Conservation (phyloP, 2,888 invertebrate species). For the Girardia tigrina region DNA sequence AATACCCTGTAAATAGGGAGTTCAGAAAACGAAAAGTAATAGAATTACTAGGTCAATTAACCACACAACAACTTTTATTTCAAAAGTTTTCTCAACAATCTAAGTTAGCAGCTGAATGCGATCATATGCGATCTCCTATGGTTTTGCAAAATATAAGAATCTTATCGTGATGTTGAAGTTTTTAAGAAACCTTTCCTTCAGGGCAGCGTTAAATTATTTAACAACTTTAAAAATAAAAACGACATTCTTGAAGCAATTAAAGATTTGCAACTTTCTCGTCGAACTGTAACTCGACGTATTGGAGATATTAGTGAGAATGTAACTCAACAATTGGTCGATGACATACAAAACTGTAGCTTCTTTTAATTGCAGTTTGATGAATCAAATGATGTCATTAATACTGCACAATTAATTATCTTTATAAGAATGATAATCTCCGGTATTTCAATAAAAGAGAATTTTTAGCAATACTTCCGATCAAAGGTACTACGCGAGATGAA, state of each 20-base stretch:
- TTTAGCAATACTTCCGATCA: too few species aligned
- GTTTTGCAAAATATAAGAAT: not conserved
- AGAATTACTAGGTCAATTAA: not conserved
- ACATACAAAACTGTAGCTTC: not conserved
- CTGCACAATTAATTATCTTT: not conserved
- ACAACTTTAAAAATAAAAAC: not conserved
- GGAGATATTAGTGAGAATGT: too few species aligned
- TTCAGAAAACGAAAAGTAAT: not conserved
- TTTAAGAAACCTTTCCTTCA: not conserved
- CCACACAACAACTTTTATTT: not conserved
- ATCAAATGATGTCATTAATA: not conserved
- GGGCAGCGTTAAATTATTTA: not conserved
- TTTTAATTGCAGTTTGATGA: not conserved
- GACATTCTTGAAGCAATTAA: not conserved
- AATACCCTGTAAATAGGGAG: not conserved
- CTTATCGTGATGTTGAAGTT: not conserved
- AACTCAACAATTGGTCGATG: not conserved
- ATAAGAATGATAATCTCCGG: too few species aligned
- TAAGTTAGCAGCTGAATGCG: not conserved
- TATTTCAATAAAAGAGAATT: too few species aligned
- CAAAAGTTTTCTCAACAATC: not conserved
- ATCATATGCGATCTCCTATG: not conserved
- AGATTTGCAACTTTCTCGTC: not conserved
- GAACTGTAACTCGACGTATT: too few species aligned
- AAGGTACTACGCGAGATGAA: too few species aligned